A percentile compares a stretch with the other conserved stretches of the same genome.
phyloP scores from a whole-genome alignment of 2,888 invertebrate genomes.

The Blomia tropicalis region DNA sequence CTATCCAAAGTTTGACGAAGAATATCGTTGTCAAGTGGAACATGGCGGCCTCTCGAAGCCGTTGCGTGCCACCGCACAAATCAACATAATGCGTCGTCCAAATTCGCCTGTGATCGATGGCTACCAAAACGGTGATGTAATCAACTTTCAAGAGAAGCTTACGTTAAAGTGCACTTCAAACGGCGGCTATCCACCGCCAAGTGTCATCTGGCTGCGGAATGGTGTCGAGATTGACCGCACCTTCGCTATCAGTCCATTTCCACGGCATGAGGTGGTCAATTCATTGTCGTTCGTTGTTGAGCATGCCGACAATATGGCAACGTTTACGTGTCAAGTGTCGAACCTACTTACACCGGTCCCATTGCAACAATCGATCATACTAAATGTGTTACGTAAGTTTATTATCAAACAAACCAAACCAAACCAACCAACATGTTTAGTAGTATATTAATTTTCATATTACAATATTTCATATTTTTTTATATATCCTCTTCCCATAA shows the following conservation, averaged over 20 bases:
- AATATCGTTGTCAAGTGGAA: slow-evolving; percentile 24
- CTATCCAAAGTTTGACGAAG: slow-evolving; percentile 27
- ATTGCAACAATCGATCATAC: slow-evolving; percentile 26
- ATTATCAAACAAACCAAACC: too few relatives aligned
- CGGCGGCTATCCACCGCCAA: slow-evolving; percentile 25
- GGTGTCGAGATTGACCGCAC: slow-evolving; percentile 24
- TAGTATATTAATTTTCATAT: neutral
- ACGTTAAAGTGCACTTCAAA: slow-evolving; percentile 23
- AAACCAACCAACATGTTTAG: too few relatives aligned
- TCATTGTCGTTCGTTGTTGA: slow-evolving; percentile 31
- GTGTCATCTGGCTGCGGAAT: slow-evolving; percentile 25
- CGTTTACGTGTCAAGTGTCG: slow-evolving; percentile 36
- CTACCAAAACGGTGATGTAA: slow-evolving; percentile 20
- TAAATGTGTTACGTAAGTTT: slow-evolving; percentile 29
- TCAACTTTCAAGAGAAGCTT: slow-evolving; percentile 15
- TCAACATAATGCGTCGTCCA: slow-evolving; percentile 23
- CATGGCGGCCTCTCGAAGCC: slow-evolving; percentile 24
- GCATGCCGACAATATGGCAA: slow-evolving; percentile 35
- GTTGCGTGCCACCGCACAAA: slow-evolving; percentile 22
- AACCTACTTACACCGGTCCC: slow-evolving; percentile 30
- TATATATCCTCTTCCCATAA: too few relatives aligned
- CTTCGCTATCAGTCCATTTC: slow-evolving; percentile 2
- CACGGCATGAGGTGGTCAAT: slow-evolving; percentile 32
- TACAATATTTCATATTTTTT: neutral
- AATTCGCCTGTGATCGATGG: slow-evolving; percentile 24